Percentiles rank a stretch among this genome's conserved stretches.
Conservation (phyloP, 37 sponge, comb jelly and placozoan species). For the Aphrocallistes beatrix region DNA sequence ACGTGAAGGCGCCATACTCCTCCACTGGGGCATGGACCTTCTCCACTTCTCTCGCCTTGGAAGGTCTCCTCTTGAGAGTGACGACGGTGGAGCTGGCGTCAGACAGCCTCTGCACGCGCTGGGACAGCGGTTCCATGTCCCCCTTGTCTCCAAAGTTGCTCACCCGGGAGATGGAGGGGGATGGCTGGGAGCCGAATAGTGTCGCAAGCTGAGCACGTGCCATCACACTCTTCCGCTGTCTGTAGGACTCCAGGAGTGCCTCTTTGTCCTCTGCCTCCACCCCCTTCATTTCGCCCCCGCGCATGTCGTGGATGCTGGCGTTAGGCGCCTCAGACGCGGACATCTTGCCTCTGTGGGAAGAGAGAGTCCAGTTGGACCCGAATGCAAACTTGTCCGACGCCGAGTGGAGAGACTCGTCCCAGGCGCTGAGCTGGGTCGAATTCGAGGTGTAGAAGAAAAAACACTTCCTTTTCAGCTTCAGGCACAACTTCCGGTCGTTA, state of each 20-base stretch:
- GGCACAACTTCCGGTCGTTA: not conserved
- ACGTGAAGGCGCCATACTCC: not conserved
- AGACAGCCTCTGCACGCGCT: not conserved
- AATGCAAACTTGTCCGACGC: not conserved
- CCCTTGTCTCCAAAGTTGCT: not conserved
- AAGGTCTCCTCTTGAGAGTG: not conserved
- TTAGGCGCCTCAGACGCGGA: not conserved
- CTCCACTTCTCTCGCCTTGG: not conserved
- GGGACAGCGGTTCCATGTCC: not conserved
- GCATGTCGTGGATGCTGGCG: not conserved
- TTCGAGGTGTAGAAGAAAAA: not conserved
- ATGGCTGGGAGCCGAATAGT: not conserved
- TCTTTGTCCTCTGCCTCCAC: conserved; percentile 10
- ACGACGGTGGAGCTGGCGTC: conserved; percentile 12
- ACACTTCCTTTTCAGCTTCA: not conserved
- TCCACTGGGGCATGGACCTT: not conserved
- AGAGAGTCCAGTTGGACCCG: not conserved
- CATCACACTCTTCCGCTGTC: not conserved
- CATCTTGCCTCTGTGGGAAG: not conserved
- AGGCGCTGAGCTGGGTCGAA: not conserved
- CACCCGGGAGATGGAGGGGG: not conserved
- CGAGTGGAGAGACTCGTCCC: conserved; percentile 10
- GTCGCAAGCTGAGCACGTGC: not conserved
- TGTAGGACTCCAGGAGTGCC: not conserved
- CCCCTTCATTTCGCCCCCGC: not conserved